Conservation (phyloP, 2,888 invertebrate species). For the Piscicola geometra region DNA sequence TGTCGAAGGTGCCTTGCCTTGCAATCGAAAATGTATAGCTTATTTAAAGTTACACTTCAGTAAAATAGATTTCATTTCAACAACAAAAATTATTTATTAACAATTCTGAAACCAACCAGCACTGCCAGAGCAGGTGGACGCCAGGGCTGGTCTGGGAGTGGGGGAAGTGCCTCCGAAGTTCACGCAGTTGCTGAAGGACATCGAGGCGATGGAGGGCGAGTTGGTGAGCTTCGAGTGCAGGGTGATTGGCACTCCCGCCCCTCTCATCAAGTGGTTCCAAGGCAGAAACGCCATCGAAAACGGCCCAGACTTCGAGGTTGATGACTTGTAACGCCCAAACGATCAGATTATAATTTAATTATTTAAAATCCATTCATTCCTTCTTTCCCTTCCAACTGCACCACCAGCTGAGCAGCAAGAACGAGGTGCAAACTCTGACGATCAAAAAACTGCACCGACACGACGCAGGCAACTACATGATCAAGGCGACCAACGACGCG, state of each 20-base stretch:
- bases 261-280: conserved; percentile 72
- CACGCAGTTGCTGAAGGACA: conserved; percentile 64
- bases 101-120: too few relatives aligned
- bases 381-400: too few relatives aligned
- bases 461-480: conserved; percentile 74
- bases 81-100: too few relatives aligned
- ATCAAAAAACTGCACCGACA: conserved; percentile 65
- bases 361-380: too few relatives aligned
- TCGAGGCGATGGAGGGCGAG: conserved; percentile 64
- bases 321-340: too few relatives aligned
- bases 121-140: conserved; percentile 11
- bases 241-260: conserved; percentile 54
- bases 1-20: conserved; percentile 58
- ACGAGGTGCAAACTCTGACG: conserved; percentile 60
- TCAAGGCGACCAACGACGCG: conserved; percentile 67
- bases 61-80: too few relatives aligned
- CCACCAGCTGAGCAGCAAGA: conserved; percentile 51
- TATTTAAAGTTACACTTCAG: too few relatives aligned
- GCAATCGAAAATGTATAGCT: too few relatives aligned
- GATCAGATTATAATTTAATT: too few relatives aligned
- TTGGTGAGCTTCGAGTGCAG: conserved; percentile 53
- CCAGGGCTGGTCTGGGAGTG: conserved; percentile 31
- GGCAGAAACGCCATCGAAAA: conserved; percentile 65
- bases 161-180: conserved; percentile 54
- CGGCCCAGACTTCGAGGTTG: conserved; percentile 63